Base-by-base conservation (phyloP, 2,888 invertebrate genomes). In the Drosophila limbata region DNA sequence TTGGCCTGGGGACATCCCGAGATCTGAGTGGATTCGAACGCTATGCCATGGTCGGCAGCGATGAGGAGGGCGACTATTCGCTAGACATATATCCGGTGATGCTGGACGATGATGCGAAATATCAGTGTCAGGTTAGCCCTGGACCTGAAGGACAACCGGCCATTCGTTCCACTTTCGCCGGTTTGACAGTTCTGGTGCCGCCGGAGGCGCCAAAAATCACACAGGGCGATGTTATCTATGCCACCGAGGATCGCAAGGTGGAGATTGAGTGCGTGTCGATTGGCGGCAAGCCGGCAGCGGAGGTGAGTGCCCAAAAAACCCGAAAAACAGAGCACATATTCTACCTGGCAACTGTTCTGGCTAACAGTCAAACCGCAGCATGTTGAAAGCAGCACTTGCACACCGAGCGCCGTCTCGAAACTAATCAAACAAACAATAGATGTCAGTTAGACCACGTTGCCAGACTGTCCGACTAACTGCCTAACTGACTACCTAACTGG, bases 11-110 rank as follows among this genome's bases (percentile, higher is more conserved):
- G 9, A 95, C 96, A 0, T 96, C 97, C 82, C 94, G 98, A 68
- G 96, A 97, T 84, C 94, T 99, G 71, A 96, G 96, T 59, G 98
- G 97, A 35, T 99, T 97, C 92, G 97, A 98, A 67, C 94, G 99
- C 60, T 99, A 99, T 93, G 95, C 96, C 73, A 99, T 99, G 98
- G 96, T 98, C 73, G 99, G 99, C 42, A 97, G 96, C 89, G 97
- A 98, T 91, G 97, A 97, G 92, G 97, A 98, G 94, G 98, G 92
- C 33, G 98, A 98, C 92, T 98, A 95, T 93, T 98, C 98, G 15
- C 93, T 98, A 91, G 96, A 97, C 92, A 98, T 98, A 81, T 95
- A 95, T 89, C 96, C 98, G 37, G 97, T 98, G 44, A 96, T 96
- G 90, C 91, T 98, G 90, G 98, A 98, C 86, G 98, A 98, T 91